Evolutionary conservation across 1,140 invertebrate species (phyloP).

Genomic region (Ips typographus): DNA sequence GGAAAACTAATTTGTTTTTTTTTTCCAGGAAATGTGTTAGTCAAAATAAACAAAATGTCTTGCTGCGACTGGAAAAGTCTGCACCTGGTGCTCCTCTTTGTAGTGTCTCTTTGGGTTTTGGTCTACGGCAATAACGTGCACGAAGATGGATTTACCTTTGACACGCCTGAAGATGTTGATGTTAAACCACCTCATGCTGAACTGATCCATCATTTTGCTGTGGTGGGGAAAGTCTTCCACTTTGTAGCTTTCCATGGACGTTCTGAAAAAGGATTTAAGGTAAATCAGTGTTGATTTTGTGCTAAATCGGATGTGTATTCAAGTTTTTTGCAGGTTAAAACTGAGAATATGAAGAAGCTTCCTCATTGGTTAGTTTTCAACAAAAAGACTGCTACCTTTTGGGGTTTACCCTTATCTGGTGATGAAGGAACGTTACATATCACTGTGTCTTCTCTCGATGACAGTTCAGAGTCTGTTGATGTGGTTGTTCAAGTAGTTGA

Average conservation of each 20-base stretch:
- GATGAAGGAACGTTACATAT: slow-evolving; percentile 44
- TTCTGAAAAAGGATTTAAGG: slow-evolving; percentile 10
- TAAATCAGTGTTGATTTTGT: not conserved
- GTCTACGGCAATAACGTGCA: slow-evolving; percentile 11
- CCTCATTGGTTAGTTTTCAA: slow-evolving; percentile 51
- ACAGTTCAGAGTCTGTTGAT: slow-evolving; percentile 20
- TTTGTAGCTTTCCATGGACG: slow-evolving; percentile 4
- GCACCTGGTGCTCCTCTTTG: not conserved
- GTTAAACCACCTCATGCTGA: slow-evolving; percentile 12
- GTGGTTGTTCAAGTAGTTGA: not conserved
- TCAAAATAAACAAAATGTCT: not conserved
- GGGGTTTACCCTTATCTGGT: slow-evolving; percentile 46
- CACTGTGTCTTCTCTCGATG: slow-evolving; percentile 34
- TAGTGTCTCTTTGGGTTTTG: not conserved
- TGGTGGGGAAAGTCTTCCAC: slow-evolving; percentile 37
- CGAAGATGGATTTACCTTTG: slow-evolving; percentile 42
- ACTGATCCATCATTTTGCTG: slow-evolving; percentile 20
- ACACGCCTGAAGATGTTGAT: slow-evolving; percentile 38
- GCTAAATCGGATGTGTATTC: not conserved
- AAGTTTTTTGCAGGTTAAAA: slow-evolving; percentile 46
- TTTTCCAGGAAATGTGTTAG: slow-evolving; percentile 3
- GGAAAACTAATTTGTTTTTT: not conserved
- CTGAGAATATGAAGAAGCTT: slow-evolving; percentile 37
- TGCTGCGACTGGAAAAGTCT: not conserved
- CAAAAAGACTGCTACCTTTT: slow-evolving; percentile 45